Conservation (phyloP, 2,113 vertebrate species). For the Carassius carassius region DNA sequence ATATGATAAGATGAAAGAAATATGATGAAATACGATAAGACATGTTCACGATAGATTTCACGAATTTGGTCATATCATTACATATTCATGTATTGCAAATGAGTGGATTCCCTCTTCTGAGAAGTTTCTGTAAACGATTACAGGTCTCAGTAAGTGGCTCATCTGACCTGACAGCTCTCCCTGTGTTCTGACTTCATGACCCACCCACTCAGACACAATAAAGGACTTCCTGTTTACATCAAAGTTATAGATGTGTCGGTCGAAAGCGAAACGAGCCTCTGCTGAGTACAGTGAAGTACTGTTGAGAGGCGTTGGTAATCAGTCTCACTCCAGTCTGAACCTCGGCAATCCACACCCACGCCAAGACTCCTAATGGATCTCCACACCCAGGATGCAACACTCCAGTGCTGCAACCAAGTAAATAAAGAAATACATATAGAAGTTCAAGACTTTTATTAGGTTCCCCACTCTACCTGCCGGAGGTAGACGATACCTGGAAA, state of each 20-base stretch:
- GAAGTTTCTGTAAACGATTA: not conserved
- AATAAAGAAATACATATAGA: not conserved
- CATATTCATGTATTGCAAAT: not conserved
- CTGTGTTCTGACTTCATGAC: conserved; percentile 15
- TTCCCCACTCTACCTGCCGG: not conserved
- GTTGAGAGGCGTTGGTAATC: conserved; percentile 31
- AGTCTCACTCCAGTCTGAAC: conserved; percentile 40
- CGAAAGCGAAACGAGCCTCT: conserved; percentile 15
- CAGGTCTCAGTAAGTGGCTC: conserved; percentile 7
- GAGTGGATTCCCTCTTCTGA: not conserved
- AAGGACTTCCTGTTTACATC: conserved; percentile 41
- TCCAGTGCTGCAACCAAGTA: not conserved
- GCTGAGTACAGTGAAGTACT: conserved; percentile 32
- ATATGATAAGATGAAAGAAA: too few relatives aligned
- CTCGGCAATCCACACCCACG: conserved; percentile 31
- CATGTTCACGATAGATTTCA: not conserved
- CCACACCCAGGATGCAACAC: conserved; percentile 9
- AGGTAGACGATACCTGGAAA: not conserved
- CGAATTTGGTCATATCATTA: not conserved
- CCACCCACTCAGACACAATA: conserved; percentile 37
- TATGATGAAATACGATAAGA: not conserved
- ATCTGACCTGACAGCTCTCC: not conserved
- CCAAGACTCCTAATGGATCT: conserved; percentile 30
- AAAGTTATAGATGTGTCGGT: conserved; percentile 18
- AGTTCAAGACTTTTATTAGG: not conserved